These are phyloP conservation scores for Andrena trimmerana DNA, from an alignment of 2,888 invertebrate species.

Conservation along the genomic window DNA sequence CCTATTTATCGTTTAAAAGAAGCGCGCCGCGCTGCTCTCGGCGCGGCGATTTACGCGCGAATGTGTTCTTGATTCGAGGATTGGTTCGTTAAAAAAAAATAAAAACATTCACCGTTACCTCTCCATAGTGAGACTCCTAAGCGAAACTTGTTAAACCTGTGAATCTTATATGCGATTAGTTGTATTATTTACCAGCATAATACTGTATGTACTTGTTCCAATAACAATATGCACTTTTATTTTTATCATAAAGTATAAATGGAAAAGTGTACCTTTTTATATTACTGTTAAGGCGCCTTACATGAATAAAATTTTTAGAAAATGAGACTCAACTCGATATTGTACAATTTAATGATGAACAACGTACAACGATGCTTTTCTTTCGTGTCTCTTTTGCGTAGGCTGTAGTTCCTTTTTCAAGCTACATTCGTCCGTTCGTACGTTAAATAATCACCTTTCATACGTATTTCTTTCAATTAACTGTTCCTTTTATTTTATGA, in stretches of 20 bases:
- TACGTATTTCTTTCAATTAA: conserved; percentile 24
- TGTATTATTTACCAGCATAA: conserved; percentile 75
- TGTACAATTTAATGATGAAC: conserved; percentile 42
- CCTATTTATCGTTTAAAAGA: conserved; percentile 30
- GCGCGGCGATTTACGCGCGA: conserved; percentile 14
- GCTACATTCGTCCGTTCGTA: not conserved
- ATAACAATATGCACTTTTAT: conserved; percentile 77
- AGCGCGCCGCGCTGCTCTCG: conserved; percentile 5
- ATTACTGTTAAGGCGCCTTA: conserved; percentile 80
- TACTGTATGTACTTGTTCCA: conserved; percentile 77
- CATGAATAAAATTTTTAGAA: conserved; percentile 78
- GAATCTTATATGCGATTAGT: conserved; percentile 72
- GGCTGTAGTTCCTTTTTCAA: not conserved
- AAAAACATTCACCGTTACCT: conserved; percentile 61
- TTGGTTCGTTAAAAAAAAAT: conserved; percentile 30
- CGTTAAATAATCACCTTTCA: conserved; percentile 15
- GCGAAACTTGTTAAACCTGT: conserved; percentile 69
- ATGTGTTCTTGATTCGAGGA: conserved; percentile 21
- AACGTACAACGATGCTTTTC: conserved; percentile 38
- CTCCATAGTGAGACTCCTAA: conserved; percentile 71
- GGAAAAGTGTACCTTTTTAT: conserved; percentile 80
- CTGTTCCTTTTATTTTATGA: conserved; percentile 26
- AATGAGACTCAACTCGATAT: conserved; percentile 57
- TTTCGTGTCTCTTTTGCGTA: conserved; percentile 9
- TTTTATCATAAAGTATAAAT: conserved; percentile 78